A percentile compares a stretch with the other conserved stretches of the same genome.
Conservation (phyloP, 1,140 invertebrate genomes). For the Trichoplusia ni region DNA sequence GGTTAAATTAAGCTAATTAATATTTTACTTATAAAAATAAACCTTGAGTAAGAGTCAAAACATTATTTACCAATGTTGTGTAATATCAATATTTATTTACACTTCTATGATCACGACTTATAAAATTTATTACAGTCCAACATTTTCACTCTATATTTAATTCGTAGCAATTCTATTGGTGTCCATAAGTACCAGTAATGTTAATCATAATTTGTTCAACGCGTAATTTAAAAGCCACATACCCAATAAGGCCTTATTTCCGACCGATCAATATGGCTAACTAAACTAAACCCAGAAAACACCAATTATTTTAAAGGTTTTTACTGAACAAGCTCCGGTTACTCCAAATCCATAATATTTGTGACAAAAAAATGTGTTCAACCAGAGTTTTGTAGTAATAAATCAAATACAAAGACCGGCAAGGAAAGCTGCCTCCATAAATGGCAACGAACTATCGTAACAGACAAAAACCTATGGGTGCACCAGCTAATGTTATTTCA, state of each 20-base stretch:
- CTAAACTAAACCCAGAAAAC: slow-evolving; percentile 11
- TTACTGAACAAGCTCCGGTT: neutral
- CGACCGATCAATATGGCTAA: neutral
- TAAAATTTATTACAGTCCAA: too few species aligned
- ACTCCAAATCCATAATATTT: slow-evolving; percentile 21
- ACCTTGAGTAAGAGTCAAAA: too few species aligned
- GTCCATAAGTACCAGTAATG: too few species aligned
- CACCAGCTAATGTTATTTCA: neutral
- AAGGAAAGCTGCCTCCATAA: slow-evolving; percentile 31
- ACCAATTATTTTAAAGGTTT: slow-evolving; percentile 17
- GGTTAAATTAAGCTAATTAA: too few species aligned
- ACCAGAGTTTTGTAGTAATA: slow-evolving; percentile 19
- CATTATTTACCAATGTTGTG: too few species aligned
- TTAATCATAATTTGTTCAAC: too few species aligned
- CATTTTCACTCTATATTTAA: too few species aligned
- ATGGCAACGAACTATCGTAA: slow-evolving; percentile 14
- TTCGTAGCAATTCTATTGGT: too few species aligned
- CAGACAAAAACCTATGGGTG: slow-evolving; percentile 8
- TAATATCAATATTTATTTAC: too few species aligned
- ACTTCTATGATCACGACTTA: too few species aligned
- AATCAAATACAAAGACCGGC: slow-evolving; percentile 15
- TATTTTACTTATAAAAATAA: too few species aligned
- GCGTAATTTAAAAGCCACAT: neutral
- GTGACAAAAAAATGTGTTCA: neutral
- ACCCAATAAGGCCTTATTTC: neutral